Conservation (phyloP, 1,140 invertebrate genomes). For the Chironomus tepperi region DNA sequence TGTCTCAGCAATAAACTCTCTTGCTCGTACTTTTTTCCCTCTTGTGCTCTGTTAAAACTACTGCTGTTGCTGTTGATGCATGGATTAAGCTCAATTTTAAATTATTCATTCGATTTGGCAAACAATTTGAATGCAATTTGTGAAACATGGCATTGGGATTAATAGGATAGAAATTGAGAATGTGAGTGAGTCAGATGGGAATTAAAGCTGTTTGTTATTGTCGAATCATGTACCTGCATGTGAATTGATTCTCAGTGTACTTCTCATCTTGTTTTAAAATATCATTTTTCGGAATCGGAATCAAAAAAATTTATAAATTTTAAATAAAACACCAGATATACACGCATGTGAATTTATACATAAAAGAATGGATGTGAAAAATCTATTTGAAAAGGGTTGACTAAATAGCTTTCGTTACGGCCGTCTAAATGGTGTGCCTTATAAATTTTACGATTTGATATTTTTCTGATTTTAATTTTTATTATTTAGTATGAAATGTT, state of each 20-base stretch:
- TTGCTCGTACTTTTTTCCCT: background rate
- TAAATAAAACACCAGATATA: background rate
- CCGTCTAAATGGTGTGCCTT: background rate
- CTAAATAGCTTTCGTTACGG: background rate
- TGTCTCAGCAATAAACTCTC: background rate
- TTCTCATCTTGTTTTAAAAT: background rate
- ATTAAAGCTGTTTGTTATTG: background rate
- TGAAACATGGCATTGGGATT: background rate
- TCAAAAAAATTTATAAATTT: background rate
- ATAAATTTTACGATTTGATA: background rate
- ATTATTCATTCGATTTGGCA: constrained; percentile 8
- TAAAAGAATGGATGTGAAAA: too few species aligned
- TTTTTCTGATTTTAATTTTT: background rate
- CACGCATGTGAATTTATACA: background rate
- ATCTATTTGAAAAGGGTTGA: constrained; percentile 1
- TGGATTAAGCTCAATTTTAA: background rate
- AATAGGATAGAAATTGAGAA: background rate
- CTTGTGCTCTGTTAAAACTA: background rate
- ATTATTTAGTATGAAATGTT: background rate
- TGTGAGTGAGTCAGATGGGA: too few species aligned
- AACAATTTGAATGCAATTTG: constrained; percentile 13
- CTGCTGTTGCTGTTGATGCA: background rate
- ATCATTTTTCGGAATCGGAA: too few species aligned
- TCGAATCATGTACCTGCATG: background rate
- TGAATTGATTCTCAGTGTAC: background rate